Conservation (phyloP, 1,140 invertebrate genomes). For the Latrodectus geometricus region DNA sequence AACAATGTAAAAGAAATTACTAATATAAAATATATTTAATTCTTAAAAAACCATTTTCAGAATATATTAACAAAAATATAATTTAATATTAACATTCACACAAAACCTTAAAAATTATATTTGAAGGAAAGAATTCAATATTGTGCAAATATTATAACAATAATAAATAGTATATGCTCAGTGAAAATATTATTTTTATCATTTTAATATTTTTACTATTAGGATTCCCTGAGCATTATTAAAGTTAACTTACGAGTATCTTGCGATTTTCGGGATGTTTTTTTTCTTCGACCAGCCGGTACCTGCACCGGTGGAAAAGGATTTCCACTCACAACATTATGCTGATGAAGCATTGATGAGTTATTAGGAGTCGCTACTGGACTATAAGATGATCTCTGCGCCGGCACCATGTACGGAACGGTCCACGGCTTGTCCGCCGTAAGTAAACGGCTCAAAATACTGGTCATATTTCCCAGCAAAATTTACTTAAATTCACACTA, state of each 20-base stretch:
- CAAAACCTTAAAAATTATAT: no score
- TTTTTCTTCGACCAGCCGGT: conserved; percentile 24
- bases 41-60: no score
- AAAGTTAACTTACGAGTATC: conserved; percentile 39
- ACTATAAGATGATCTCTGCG: not conserved
- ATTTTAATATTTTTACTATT: no score
- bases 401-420: conserved; percentile 12
- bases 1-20: no score
- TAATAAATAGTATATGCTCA: no score
- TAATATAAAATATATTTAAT: no score
- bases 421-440: conserved; percentile 50
- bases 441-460: conserved; percentile 57
- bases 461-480: conserved; percentile 23
- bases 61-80: no score
- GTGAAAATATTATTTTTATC: no score
- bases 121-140: no score
- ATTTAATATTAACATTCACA: no score
- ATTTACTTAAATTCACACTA: not conserved
- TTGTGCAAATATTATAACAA: no score
- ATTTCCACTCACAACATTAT: conserved; percentile 54
- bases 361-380: not conserved
- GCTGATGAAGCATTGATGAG: not conserved
- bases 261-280: conserved; percentile 33
- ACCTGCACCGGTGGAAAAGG: conserved; percentile 34
- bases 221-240: no score